Evolutionary conservation across 2,888 invertebrate species (phyloP), one percentile per base, ranked within the genome.

Genomic region (Omphaloscelis lunosa): DNA sequence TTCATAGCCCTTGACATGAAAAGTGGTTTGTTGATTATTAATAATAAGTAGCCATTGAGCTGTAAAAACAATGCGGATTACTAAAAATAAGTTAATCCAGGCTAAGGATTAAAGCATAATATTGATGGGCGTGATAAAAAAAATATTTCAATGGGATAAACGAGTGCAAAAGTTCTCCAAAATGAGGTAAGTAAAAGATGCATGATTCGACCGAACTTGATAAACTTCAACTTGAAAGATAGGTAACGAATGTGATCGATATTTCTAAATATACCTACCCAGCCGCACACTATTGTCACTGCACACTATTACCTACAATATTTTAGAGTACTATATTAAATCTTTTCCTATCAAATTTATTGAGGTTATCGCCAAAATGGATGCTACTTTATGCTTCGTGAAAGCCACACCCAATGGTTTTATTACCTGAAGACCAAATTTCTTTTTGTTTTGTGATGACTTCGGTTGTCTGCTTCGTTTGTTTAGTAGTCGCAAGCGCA

Each of bases 121-220:
- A 73, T 59, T 15, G 1, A 69, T 51, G 1, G 23, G 17, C 11
- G 61, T 45, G 59, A 48, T 51, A 58, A n/a, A 4, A 48, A n/a
- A 27, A 48, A 51, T 48, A 20, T 53, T 51, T 15, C 15, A 53
- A 41, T 27, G 17, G 20, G 8, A 75, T 39, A 27, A 69, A 41
- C 12, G 8, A 29, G 34, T 73, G 53, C 11, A 61, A 34, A 5
- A n/a, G 20, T 39, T 41, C 20, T 34, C 0, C n/a, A 34, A 11
- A 67, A 7, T 48, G 15, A 72, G 83, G 83, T 83, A 80, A 83
- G 80, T 76, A n/a, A 56, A 51, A 41, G 23, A 34, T 76, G 75
- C 82, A 73, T 79, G 72, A 29, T 48, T 62, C 48, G 12, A 17
- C 12, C 0, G 0, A 48, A 17, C 20, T 59, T 69, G 11, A 34